A percentile compares a stretch with the other conserved stretches of the same genome.
Conservation (phyloP, 64 coral and sea anemone genomes). For the Pocillopora damicornis region DNA sequence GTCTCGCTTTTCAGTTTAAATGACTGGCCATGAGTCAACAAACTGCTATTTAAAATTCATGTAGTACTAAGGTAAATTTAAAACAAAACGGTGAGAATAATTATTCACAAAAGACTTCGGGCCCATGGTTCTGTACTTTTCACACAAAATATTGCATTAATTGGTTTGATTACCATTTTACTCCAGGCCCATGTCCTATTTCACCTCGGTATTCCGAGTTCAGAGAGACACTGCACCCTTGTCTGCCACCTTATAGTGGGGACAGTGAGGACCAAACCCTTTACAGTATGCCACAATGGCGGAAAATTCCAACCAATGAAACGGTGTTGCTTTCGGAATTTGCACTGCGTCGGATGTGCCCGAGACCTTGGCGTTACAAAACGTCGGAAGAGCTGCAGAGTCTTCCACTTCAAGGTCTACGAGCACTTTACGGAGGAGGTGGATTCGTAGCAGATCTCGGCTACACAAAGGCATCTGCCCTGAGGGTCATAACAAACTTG, state of each 20-base stretch:
- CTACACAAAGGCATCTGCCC: slow-evolving; percentile 68
- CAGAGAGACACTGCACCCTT: slow-evolving; percentile 17
- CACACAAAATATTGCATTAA: neutral
- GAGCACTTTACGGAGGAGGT: slow-evolving; percentile 69
- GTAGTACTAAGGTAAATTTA: too few species aligned
- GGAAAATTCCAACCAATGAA: slow-evolving; percentile 45
- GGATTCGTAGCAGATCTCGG: slow-evolving; percentile 86
- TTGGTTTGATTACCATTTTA: neutral
- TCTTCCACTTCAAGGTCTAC: slow-evolving; percentile 59
- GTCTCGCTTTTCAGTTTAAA: neutral
- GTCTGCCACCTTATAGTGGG: slow-evolving; percentile 61
- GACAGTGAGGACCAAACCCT: slow-evolving; percentile 61
- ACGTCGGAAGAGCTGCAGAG: slow-evolving; percentile 56
- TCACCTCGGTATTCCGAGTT: slow-evolving; percentile 50
- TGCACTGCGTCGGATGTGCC: slow-evolving; percentile 71
- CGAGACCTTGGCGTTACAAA: slow-evolving; percentile 79
- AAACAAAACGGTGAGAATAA: too few species aligned
- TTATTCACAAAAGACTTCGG: too few species aligned
- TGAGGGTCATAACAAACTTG: slow-evolving; percentile 59
- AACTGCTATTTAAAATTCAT: too few species aligned
- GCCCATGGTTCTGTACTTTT: neutral
- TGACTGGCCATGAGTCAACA: too few species aligned
- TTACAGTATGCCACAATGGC: slow-evolving; percentile 75
- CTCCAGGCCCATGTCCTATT: slow-evolving; percentile 60
- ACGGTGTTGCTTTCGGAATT: slow-evolving; percentile 71